Evolutionary conservation across 2,888 invertebrate species (phyloP).

Genomic region (Conus canariensis): DNA sequence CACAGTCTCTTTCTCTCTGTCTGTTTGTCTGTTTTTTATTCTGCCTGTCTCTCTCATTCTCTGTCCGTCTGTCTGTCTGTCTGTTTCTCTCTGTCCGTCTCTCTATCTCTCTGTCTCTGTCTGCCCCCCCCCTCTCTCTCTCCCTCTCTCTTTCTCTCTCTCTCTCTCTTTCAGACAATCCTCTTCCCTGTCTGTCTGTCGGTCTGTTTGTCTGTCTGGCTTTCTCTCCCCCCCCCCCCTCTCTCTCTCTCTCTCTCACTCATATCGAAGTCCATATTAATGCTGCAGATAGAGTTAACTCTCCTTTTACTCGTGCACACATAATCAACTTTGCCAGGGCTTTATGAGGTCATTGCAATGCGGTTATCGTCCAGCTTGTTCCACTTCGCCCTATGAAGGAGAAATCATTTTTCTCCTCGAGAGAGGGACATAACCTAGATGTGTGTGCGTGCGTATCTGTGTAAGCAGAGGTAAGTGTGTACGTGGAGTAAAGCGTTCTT

Average conservation of each 20-base stretch:
- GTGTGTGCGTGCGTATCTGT: too few species aligned
- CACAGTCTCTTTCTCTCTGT: background rate
- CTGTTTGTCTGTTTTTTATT: background rate
- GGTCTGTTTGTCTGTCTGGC: background rate
- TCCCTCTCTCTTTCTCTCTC: slow-evolving; percentile 27
- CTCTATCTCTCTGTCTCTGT: background rate
- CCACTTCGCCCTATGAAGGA: too few species aligned
- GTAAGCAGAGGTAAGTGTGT: too few species aligned
- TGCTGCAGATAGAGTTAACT: too few species aligned
- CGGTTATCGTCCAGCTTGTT: too few species aligned
- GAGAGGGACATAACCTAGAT: too few species aligned
- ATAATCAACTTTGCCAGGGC: too few species aligned
- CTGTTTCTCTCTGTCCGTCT: background rate
- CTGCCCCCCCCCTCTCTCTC: background rate
- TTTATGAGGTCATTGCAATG: too few species aligned
- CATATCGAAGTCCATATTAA: too few species aligned
- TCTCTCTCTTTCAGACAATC: background rate
- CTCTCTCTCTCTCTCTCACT: background rate
- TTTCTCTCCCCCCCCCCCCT: background rate
- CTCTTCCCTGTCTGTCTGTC: background rate
- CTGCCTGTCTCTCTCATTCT: background rate
- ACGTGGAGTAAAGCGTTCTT: too few species aligned
- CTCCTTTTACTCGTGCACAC: too few species aligned
- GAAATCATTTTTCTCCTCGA: too few species aligned
- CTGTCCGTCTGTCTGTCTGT: background rate